These are phyloP conservation scores for Pipistrellus pygmaeus DNA, from an alignment of 2,797 vertebrate species.

Conservation along the genomic window DNA sequence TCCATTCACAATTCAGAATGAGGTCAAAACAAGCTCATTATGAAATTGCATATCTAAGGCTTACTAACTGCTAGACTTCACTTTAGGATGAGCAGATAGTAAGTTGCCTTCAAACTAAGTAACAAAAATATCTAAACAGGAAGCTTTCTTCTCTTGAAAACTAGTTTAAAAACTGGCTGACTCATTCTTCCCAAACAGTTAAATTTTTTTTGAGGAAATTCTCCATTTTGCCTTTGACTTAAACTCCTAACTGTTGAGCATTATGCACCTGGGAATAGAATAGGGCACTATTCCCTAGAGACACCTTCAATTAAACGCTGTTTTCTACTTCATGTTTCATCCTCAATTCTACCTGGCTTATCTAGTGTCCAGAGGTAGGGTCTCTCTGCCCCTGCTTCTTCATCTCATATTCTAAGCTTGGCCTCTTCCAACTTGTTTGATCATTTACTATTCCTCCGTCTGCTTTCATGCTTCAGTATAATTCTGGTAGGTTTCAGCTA, in stretches of 20 bases:
- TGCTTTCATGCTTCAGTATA: background rate
- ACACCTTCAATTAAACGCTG: background rate
- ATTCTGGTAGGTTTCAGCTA: slow-evolving; percentile 26
- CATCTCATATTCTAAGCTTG: background rate
- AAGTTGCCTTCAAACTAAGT: background rate
- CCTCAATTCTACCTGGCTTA: background rate
- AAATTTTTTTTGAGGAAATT: background rate
- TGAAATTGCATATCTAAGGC: background rate
- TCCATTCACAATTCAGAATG: slow-evolving; percentile 40
- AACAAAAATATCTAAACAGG: slow-evolving; percentile 16
- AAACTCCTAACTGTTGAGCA: background rate
- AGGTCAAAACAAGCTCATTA: background rate
- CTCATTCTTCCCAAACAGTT: slow-evolving; percentile 12
- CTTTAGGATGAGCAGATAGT: background rate
- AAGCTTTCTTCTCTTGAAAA: background rate
- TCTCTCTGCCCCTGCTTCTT: background rate
- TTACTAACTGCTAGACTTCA: background rate
- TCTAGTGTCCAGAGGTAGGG: background rate
- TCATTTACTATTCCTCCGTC: background rate
- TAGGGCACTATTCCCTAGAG: background rate
- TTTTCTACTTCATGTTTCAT: background rate
- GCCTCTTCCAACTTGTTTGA: background rate
- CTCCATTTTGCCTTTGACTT: background rate
- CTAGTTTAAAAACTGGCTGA: background rate
- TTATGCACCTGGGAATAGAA: background rate